These are phyloP conservation scores for Zaprionus vittiger DNA, from an alignment of 1,140 invertebrate genomes.

Conservation along the genomic window DNA sequence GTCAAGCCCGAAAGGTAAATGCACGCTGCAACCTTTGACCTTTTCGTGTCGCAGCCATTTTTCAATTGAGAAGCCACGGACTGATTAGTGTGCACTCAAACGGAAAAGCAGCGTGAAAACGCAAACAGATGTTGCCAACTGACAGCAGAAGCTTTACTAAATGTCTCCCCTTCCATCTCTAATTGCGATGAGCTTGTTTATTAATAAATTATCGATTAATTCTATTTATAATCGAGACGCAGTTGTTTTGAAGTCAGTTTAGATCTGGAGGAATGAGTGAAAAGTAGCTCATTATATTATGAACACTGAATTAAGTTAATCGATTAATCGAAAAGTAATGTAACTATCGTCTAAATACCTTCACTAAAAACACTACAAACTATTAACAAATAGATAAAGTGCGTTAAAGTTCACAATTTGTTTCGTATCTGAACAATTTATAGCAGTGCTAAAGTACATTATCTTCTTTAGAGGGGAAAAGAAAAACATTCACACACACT, in stretches of 20 bases:
- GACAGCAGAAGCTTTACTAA: background rate
- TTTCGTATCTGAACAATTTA: conserved; percentile 1
- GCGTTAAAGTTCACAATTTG: background rate
- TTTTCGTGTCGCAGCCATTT: conserved; percentile 57
- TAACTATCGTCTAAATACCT: background rate
- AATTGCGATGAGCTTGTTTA: conserved; percentile 16
- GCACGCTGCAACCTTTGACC: conserved; percentile 69
- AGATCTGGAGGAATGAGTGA: background rate
- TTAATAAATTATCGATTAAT: conserved; percentile 41
- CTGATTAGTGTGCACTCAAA: conserved; percentile 44
- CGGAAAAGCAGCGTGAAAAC: conserved; percentile 74
- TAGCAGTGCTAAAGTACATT: conserved; percentile 11
- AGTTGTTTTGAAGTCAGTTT: background rate
- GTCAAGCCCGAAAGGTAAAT: conserved; percentile 61
- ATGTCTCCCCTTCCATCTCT: background rate
- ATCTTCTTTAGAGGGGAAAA: conserved; percentile 1
- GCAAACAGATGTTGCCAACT: conserved; percentile 41
- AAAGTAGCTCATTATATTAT: background rate
- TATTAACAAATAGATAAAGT: conserved; percentile 10
- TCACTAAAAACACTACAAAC: background rate
- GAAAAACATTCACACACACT: conserved; percentile 28
- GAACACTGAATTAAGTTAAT: background rate
- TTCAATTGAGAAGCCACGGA: conserved; percentile 24
- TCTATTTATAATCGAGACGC: conserved; percentile 34
- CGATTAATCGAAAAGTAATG: background rate